Evolutionary conservation across 1,140 invertebrate species (phyloP), one percentile per base, ranked within the genome.

Genomic region (Pseudomyrmex flavicornis): DNA sequence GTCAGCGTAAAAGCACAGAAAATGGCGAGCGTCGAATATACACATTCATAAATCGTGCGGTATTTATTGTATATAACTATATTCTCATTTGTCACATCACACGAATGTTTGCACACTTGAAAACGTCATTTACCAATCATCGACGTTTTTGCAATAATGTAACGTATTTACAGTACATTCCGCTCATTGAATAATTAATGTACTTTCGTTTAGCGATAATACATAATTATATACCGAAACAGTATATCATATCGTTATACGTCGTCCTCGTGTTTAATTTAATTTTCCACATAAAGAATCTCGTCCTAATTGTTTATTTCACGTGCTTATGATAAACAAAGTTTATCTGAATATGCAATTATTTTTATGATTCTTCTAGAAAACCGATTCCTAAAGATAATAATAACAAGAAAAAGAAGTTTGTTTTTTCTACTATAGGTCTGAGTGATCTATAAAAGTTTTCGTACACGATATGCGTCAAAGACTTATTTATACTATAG

Each of bases 111-210:
- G 54, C 66, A 80, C 59, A 59, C 54, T 80, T 80, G 66, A 80
- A 80, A 80, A 80, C 54, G 76, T 20, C 50, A 76, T 76, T 76
- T 65, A 76, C 61, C 76, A 80, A 80, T 80, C 76, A 80, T 59
- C 66, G 76, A 7, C 20, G 66, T 80, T 80, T 80, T 72, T 80
- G 66, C 70, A 72, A 35, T 35, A 35, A 70, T 59, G 76, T 22
- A 70, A 46, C 22, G 46, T 80, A 80, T 80, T 80, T 80, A 80
- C 76, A 80, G 50, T 80, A 61, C 66, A 17, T 70, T 59, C 66
- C 65, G 54, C 70, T 80, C 66, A 48, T 5, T 13, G 54, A 20
- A 80, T 80, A 80, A 80, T 80, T 80, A 80, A 80, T 80, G 76
- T 22, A 80, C 66, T 80, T 72, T 80, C 66, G 22, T 80, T 26